Evolutionary conservation across 2,888 invertebrate species (phyloP), one percentile per base, ranked within the genome.

Genomic region (Daptonema setosum): DNA sequence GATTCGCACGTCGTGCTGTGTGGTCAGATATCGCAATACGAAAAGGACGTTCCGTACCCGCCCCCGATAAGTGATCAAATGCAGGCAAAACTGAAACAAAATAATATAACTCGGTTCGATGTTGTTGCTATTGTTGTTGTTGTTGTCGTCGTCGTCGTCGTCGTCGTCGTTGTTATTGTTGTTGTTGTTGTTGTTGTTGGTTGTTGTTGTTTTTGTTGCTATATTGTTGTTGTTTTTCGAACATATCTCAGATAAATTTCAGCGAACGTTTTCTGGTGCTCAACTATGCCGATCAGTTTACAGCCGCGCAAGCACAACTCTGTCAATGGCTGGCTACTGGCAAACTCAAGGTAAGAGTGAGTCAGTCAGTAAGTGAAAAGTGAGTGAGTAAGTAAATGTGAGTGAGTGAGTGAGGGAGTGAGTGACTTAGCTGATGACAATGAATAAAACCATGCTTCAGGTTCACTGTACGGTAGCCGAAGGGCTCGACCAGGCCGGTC

Each of bases 11-110:
- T 73, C 2, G 64, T 73, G 25, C 64, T 73, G 52, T 73, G 73
- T 64, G 73, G 73, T 30, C 72, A 73, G 62, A 73, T 73, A 54
- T 66, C 73, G 3, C 64, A 67, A 41, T 73, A 73, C 63, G 73
- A 73, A 62, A 69, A 70, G 57, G 70, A 70, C 63, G 60, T 70
- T 2, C 70, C 70, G 2, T 73, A 73, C 57, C 72, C 72, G 14
- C 71, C 72, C 3, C 71, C 71, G 22, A 61, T 73, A 41, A 65
- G 66, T 20, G 57, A 62, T 52, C 54, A 62, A 29, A 63, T 65
- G 20, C 26, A 61, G 14, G 57, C 55, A n/a, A 56, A 58, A 24
- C 53, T 28, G 52, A 64, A 68, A 30, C 17, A 45, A 17, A 45
- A n/a, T 17, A 14, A 5, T 3, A 45, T 45, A 5, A 45, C 45